Percentiles rank a stretch among this genome's conserved stretches.
Conservation (phyloP, 2,113 vertebrate species). For the Leucosticte australis region DNA sequence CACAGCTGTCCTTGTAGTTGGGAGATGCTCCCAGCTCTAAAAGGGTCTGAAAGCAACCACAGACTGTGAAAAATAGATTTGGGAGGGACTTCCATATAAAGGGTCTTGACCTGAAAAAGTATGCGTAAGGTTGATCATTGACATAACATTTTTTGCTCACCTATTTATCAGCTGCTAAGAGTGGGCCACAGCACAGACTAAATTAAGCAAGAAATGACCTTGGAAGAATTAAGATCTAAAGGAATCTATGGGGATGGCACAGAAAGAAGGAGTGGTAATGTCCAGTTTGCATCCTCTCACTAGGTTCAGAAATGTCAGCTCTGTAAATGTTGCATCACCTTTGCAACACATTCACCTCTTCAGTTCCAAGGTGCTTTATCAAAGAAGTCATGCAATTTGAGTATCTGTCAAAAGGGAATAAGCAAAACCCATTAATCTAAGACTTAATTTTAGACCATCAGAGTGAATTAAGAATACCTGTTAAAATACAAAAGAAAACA, state of each 20-base stretch:
- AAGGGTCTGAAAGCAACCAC: constrained; percentile 77
- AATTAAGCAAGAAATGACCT: background rate
- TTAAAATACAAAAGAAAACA: background rate
- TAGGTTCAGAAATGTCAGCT: background rate
- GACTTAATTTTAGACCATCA: background rate
- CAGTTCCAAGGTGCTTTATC: background rate
- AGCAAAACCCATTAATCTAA: background rate
- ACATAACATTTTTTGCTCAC: background rate
- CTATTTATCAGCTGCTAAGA: background rate
- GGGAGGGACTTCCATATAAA: background rate
- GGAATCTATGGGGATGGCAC: background rate
- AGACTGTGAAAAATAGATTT: background rate
- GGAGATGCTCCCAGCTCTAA: constrained; percentile 91
- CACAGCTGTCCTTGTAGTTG: constrained; percentile 93
- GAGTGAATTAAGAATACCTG: background rate
- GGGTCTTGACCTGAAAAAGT: background rate
- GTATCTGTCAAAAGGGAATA: background rate
- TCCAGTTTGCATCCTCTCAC: background rate
- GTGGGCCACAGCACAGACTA: background rate
- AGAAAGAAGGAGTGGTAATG: background rate
- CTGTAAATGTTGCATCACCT: background rate
- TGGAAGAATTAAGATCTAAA: background rate
- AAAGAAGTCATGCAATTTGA: background rate
- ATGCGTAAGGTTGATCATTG: background rate
- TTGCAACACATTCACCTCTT: background rate